Evolutionary conservation across 2,888 invertebrate species (phyloP), one percentile per base, ranked within the genome.

Genomic region (Tipula helvola): DNA sequence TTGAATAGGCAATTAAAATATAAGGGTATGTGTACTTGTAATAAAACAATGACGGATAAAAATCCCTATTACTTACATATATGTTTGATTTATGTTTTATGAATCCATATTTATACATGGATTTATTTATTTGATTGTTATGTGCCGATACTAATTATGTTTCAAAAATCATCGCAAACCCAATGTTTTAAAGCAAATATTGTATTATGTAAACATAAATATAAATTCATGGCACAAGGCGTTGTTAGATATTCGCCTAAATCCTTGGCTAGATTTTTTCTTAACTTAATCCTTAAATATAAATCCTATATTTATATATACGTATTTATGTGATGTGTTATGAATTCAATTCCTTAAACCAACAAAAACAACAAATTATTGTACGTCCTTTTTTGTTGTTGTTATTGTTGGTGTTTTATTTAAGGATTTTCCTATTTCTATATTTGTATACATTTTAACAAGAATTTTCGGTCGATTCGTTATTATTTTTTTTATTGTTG

Each of bases 351-450:
- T 71, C 71, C 28, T 71, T 71, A 71, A 10, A 71, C 16, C 16
- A 52, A 18, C 71, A 71, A 71, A 1, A 71, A 18, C 28, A 18
- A 28, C 18, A 71, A 28, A 71, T 71, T 28, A 71, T 28, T 71
- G 71, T 71, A 12, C 71, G 71, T 71, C 71, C 71, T 71, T 71
- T 71, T 71, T n/a, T n/a, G n/a, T n/a, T 52, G 28, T 71, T 71
- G 71, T 71, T 71, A 12, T 28, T 28, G 28, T 28, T 52, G 28
- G 28, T 71, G 71, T 71, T 71, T 71, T 71, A 71, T 71, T 71
- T 71, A 71, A 71, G 71, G 71, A 71, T 71, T 71, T 71, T 71
- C 71, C 71, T 71, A 71, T 71, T 71, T 71, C 71, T 71, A 71
- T 71, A 71, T 71, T 71, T 71, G 8, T 71, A 71, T 71, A 71